Evolutionary conservation across 2,888 invertebrate genomes (phyloP).

Genomic region (Ennomos quercinarius): DNA sequence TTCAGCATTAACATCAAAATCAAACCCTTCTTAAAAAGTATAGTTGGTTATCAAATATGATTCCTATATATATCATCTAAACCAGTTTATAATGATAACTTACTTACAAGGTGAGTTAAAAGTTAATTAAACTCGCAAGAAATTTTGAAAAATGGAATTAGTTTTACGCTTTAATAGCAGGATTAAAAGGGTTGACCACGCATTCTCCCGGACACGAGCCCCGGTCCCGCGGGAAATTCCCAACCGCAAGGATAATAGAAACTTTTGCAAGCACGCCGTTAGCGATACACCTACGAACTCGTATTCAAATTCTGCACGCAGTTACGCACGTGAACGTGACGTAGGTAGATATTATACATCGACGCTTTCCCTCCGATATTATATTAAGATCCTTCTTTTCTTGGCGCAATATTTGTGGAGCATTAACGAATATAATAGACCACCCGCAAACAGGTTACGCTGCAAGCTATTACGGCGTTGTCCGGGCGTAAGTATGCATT

Average conservation of each 20-base stretch:
- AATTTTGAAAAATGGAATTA: conserved; percentile 27
- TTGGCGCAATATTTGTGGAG: conserved; percentile 70
- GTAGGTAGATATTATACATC: conserved; percentile 39
- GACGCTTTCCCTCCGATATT: conserved; percentile 59
- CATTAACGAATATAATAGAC: conserved; percentile 77
- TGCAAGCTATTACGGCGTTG: conserved; percentile 68
- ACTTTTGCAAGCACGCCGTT: conserved; percentile 41
- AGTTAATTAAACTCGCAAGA: conserved; percentile 3
- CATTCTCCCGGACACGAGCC: conserved; percentile 27
- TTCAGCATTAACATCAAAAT: too few species aligned
- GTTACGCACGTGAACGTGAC: conserved; percentile 49
- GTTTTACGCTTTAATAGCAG: conserved; percentile 28
- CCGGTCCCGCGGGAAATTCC: conserved; percentile 35
- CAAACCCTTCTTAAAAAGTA: too few species aligned
- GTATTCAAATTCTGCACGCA: conserved; percentile 63
- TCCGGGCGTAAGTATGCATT: conserved; percentile 69
- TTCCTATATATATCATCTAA: too few species aligned
- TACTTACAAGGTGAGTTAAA: too few species aligned
- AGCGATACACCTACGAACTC: conserved; percentile 41
- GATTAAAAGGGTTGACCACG: conserved; percentile 37
- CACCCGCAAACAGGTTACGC: conserved; percentile 76
- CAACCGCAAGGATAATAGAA: conserved; percentile 43
- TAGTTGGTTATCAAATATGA: too few species aligned
- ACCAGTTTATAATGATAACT: too few species aligned
- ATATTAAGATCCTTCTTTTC: conserved; percentile 74